Conservation (phyloP, 2,113 vertebrate genomes). For the Todiramphus chloris region DNA sequence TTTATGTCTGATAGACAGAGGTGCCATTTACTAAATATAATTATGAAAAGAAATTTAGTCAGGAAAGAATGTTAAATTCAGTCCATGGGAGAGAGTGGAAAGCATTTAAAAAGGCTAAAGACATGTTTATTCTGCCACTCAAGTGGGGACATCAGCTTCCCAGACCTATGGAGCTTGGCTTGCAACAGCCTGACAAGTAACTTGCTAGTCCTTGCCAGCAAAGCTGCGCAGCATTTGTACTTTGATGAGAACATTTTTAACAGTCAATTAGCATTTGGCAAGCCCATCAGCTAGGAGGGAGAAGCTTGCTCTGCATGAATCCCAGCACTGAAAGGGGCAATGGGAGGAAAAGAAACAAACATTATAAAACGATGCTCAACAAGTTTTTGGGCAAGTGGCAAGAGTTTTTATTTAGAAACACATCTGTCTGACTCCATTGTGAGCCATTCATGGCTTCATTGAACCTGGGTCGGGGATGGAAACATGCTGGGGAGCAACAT, state of each 20-base stretch:
- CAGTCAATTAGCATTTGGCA: conserved; percentile 65
- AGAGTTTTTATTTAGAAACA: not conserved
- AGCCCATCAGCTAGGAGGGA: not conserved
- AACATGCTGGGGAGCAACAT: not conserved
- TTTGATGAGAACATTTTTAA: conserved; percentile 60
- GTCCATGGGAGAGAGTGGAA: not conserved
- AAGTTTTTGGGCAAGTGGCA: not conserved
- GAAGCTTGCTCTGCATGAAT: not conserved
- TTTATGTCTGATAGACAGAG: not conserved
- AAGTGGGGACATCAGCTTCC: not conserved
- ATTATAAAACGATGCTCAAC: not conserved
- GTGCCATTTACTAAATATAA: not conserved
- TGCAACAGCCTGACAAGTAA: not conserved
- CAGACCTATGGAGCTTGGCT: conserved; percentile 22
- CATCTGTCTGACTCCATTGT: not conserved
- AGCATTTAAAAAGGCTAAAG: not conserved
- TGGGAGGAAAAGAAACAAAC: conserved; percentile 12
- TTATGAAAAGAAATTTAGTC: not conserved
- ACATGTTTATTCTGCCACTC: conserved; percentile 10
- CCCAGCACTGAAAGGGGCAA: not conserved
- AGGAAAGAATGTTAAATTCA: not conserved
- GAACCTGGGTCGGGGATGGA: not conserved
- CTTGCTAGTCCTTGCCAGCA: conserved; percentile 4
- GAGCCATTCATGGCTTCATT: not conserved
- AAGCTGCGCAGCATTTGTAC: conserved; percentile 11